Conservation (phyloP, 2,113 vertebrate species). For the Cricetomys ansorgei region DNA sequence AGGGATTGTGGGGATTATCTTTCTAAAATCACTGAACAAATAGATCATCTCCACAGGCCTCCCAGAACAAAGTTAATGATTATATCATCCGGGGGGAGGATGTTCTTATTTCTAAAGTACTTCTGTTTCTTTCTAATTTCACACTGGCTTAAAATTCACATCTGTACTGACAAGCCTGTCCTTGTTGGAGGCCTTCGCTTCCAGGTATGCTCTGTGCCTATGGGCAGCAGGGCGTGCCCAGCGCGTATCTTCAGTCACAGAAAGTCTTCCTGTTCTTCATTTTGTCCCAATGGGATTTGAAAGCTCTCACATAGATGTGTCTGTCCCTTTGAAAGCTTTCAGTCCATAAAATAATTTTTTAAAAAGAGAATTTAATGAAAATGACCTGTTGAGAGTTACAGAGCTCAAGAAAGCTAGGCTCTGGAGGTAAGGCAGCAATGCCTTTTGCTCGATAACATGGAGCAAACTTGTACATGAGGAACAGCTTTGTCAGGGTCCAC, state of each 20-base stretch:
- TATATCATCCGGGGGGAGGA: not conserved
- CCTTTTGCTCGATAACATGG: not conserved
- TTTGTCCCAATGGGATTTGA: not conserved
- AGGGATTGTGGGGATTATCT: not conserved
- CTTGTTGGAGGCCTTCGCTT: not conserved
- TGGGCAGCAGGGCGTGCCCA: not conserved
- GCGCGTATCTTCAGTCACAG: too few species aligned
- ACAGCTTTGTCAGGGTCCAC: not conserved
- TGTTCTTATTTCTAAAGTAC: constrained; percentile 31
- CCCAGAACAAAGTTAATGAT: constrained; percentile 50
- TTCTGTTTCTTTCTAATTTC: not conserved
- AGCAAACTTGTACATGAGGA: fast-evolving
- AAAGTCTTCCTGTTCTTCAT: not conserved
- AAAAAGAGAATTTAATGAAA: not conserved
- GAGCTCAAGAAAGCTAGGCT: not conserved
- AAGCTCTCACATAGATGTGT: not conserved
- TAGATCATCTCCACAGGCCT: not conserved
- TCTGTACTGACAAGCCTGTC: not conserved
- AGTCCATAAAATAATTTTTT: not conserved
- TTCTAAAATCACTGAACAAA: constrained; percentile 32
- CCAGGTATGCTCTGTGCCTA: fast-evolving
- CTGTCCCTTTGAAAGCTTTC: constrained; percentile 20
- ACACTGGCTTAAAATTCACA: constrained; percentile 33
- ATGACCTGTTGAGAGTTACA: not conserved
- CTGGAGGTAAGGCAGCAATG: not conserved